Percentiles rank a stretch among this genome's conserved stretches.
Evolutionary conservation across 1,140 invertebrate genomes (phyloP).

Genomic region (Sycophila sp.): DNA sequence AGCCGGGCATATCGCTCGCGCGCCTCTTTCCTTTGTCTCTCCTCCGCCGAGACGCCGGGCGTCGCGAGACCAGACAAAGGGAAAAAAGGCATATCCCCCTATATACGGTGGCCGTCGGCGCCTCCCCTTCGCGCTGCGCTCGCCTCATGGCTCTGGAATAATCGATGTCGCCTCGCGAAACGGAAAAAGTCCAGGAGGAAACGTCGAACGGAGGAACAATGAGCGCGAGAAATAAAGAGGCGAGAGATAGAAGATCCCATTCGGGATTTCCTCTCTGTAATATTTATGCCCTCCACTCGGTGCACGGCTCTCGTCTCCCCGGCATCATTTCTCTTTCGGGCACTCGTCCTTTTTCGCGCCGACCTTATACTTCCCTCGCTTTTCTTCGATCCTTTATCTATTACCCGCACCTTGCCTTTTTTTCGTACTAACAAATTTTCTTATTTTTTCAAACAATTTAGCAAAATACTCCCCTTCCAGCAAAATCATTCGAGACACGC

Average conservation of each 20-base stretch:
- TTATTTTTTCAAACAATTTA: too few relatives aligned
- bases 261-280: conserved; percentile 1
- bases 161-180: conserved; percentile 20
- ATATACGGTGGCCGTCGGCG: neutral
- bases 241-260: neutral
- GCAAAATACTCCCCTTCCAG: too few relatives aligned
- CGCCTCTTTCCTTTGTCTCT: conserved; percentile 17
- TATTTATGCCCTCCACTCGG: conserved; percentile 1
- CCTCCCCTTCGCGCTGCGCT: neutral
- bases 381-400: neutral
- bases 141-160: too few relatives aligned
- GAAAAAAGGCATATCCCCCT: conserved; percentile 28
- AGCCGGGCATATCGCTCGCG: neutral
- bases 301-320: neutral
- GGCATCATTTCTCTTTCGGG: neutral
- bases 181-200: neutral
- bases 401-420: too few relatives aligned
- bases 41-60: too few relatives aligned
- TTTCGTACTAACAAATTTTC: too few relatives aligned
- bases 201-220: neutral
- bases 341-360: neutral
- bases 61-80: conserved; percentile 14
- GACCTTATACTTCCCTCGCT: too few relatives aligned
- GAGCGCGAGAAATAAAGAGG: conserved; percentile 4
- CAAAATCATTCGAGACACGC: too few relatives aligned